These are phyloP conservation scores for Bombus superbus DNA, from an alignment of 1,140 invertebrate species.

Conservation along the genomic window DNA sequence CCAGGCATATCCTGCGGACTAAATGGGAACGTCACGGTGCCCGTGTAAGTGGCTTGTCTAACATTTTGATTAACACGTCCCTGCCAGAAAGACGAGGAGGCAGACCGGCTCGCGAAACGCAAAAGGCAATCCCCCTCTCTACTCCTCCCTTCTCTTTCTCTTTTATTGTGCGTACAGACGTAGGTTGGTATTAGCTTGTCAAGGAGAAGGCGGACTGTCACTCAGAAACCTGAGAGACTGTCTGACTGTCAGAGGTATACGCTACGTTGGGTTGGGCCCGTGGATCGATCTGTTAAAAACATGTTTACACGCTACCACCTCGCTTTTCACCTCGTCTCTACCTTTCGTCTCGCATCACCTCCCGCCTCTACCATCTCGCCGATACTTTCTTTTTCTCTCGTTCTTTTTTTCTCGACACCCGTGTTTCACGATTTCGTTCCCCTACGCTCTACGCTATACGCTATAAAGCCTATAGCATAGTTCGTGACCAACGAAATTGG, in stretches of 20 bases:
- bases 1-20: conserved; percentile 64
- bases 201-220: conserved; percentile 70
- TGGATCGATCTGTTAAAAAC: conserved; percentile 73
- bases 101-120: conserved; percentile 72
- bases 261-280: conserved; percentile 19
- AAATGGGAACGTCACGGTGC: conserved; percentile 82
- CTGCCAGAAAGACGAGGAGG: conserved; percentile 70
- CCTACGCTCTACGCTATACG: not conserved
- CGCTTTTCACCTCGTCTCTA: conserved; percentile 54
- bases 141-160: not conserved
- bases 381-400: not conserved
- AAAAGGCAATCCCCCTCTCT: conserved; percentile 69
- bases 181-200: conserved; percentile 83
- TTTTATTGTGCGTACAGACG: conserved; percentile 61
- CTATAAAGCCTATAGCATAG: conserved; percentile 1
- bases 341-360: conserved; percentile 30
- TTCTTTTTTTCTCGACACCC: conserved; percentile 4
- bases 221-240: conserved; percentile 66
- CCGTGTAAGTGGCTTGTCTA: conserved; percentile 83
- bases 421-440: conserved; percentile 7
- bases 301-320: conserved; percentile 70
- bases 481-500: conserved; percentile 41
- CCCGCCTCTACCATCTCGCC: not conserved
- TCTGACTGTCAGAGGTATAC: conserved; percentile 58
- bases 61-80: conserved; percentile 84